phyloP scores from a whole-genome alignment of 2,797 vertebrate genomes.

The Mastacembelus armatus region DNA sequence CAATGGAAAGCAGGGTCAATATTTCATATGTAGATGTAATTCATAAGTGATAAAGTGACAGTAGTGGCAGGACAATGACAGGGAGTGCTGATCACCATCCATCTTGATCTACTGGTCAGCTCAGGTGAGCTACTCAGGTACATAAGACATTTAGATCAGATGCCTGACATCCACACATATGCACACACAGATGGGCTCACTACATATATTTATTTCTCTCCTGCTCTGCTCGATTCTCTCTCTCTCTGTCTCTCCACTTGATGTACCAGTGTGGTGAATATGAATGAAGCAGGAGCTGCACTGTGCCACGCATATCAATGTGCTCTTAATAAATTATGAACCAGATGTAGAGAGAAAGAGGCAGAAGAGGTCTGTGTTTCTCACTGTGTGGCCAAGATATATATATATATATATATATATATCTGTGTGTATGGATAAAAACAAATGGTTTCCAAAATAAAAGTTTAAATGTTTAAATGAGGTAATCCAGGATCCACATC shows the following conservation, averaged over 20 bases:
- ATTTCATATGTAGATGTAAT: not conserved
- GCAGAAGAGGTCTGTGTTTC: conserved; percentile 18
- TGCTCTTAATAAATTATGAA: conserved; percentile 68
- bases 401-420: no score
- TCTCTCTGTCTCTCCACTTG: conserved; percentile 1
- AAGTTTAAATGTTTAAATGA: conserved; percentile 10
- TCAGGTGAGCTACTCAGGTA: not conserved
- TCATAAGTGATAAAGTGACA: not conserved
- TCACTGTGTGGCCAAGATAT: conserved; percentile 7
- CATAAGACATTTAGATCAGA: conserved; percentile 8
- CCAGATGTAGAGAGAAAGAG: conserved; percentile 57
- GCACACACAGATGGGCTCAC: conserved; percentile 5
- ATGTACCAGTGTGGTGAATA: conserved; percentile 45
- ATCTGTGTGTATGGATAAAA: no score
- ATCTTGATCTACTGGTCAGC: conserved; percentile 9
- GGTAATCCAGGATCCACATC: not conserved
- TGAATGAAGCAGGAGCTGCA: conserved; percentile 56
- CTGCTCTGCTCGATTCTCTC: not conserved
- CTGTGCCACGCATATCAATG: conserved; percentile 62
- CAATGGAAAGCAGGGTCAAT: not conserved
- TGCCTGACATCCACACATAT: not conserved
- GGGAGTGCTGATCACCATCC: not conserved
- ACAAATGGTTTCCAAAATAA: not conserved
- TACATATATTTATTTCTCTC: conserved; percentile 22
- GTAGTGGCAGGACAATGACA: not conserved